A percentile compares a stretch with the other conserved stretches of the same genome.
These are phyloP conservation scores for Coturnix japonica DNA, from an alignment of 2,113 vertebrate species.

Conservation along the genomic window DNA sequence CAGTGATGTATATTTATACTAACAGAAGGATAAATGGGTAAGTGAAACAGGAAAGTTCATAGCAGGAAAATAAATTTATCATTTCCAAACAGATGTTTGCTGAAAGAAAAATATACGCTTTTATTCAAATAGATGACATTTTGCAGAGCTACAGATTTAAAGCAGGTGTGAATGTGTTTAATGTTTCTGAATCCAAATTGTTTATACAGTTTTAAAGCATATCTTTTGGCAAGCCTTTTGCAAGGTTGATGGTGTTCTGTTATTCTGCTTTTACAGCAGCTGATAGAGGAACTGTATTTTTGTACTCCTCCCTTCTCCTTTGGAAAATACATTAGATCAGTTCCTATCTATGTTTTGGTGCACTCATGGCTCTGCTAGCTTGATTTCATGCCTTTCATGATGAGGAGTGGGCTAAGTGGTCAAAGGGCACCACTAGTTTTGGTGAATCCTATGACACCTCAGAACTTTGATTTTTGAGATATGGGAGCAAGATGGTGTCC, in stretches of 20 bases:
- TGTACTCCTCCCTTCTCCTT: neutral
- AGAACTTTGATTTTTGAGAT: neutral
- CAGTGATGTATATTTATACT: neutral
- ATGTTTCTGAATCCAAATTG: neutral
- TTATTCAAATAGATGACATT: conserved; percentile 1
- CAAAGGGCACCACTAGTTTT: neutral
- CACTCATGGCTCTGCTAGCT: neutral
- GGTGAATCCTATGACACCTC: neutral
- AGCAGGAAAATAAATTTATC: neutral
- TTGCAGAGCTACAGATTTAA: neutral
- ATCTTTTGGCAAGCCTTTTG: conserved; percentile 8
- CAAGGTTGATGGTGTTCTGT: neutral
- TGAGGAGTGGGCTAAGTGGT: neutral
- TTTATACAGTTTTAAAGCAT: neutral
- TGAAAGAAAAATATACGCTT: neutral
- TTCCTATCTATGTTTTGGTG: neutral
- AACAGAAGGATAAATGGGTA: neutral
- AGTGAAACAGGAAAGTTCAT: neutral
- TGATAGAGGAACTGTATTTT: neutral
- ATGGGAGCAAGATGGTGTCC: neutral
- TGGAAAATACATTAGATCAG: neutral
- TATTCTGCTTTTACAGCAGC: neutral
- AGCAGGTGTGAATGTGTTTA: conserved; percentile 20
- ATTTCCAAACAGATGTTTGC: neutral
- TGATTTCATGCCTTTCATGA: neutral